Conservation (phyloP, 2,888 invertebrate species). For the Clivina fossor region DNA sequence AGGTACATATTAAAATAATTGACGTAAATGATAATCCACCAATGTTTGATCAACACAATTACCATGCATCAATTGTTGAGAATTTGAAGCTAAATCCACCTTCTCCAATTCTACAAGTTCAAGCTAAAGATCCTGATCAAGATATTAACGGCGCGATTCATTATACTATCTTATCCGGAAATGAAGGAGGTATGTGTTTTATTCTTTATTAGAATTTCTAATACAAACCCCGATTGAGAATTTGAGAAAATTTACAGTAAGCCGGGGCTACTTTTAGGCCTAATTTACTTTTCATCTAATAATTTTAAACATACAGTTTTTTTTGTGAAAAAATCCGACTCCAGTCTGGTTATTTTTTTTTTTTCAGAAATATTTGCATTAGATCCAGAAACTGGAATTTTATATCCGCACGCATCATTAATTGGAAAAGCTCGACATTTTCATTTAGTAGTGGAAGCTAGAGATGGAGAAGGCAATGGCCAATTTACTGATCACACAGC, state of each 20-base stretch:
- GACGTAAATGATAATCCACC: slow-evolving; percentile 92
- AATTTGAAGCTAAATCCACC: slow-evolving; percentile 79
- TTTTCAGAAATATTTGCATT: slow-evolving; percentile 71
- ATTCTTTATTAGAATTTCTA: slow-evolving; percentile 41
- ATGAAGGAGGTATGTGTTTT: slow-evolving; percentile 61
- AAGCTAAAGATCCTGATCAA: slow-evolving; percentile 79
- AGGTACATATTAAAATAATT: slow-evolving; percentile 73
- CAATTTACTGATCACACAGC: slow-evolving; percentile 66
- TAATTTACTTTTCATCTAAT: background rate
- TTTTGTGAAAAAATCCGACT: background rate
- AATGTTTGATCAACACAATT: slow-evolving; percentile 73
- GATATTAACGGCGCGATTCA: slow-evolving; percentile 75
- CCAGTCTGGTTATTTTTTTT: slow-evolving; percentile 10
- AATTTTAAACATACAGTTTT: background rate
- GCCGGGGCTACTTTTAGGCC: too few species aligned
- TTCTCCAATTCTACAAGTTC: slow-evolving; percentile 77
- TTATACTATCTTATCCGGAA: slow-evolving; percentile 71
- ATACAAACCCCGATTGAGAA: too few species aligned
- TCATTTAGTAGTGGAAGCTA: slow-evolving; percentile 62
- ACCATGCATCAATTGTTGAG: slow-evolving; percentile 80
- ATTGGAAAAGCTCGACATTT: slow-evolving; percentile 62
- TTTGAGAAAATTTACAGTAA: too few species aligned
- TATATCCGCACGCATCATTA: slow-evolving; percentile 76
- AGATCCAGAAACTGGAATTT: slow-evolving; percentile 75
- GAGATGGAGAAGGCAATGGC: slow-evolving; percentile 71